Percentiles rank a stretch among this genome's conserved stretches.
These are phyloP conservation scores for Encarsia formosa DNA, from an alignment of 2,888 invertebrate genomes.

Conservation along the genomic window DNA sequence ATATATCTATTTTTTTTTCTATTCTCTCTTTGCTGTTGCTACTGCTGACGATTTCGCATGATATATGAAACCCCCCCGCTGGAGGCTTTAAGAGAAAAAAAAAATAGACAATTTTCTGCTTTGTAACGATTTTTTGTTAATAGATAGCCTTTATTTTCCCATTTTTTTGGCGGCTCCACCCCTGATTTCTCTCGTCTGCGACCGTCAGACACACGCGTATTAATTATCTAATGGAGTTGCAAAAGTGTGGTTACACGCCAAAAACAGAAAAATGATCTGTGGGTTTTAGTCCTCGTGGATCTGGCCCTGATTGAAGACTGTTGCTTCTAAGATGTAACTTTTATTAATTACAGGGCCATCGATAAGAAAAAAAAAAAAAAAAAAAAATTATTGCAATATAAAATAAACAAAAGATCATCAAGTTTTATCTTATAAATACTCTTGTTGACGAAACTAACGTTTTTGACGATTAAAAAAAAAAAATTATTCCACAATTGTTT, in stretches of 20 bases:
- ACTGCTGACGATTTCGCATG: conserved; percentile 28
- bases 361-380: no score
- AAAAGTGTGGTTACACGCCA: no score
- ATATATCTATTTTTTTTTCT: conserved; percentile 10
- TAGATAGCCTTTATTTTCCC: conserved; percentile 11
- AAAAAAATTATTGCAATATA: not conserved
- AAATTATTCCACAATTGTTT: no score
- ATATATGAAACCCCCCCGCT: conserved; percentile 32
- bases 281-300: no score
- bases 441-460: conserved; percentile 16
- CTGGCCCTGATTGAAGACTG: no score
- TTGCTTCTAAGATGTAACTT: no score
- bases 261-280: no score
- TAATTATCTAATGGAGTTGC: no score
- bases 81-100: conserved; percentile 10
- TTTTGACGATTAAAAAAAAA: no score
- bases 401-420: not conserved
- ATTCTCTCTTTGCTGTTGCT: conserved; percentile 15
- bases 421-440: not conserved
- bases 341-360: no score
- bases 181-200: no score
- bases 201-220: conserved; percentile 6
- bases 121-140: conserved; percentile 15
- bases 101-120: conserved; percentile 17
- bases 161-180: no score